phyloP scores from a whole-genome alignment of 1,140 invertebrate species.

The Drosophila pallidifrons region DNA sequence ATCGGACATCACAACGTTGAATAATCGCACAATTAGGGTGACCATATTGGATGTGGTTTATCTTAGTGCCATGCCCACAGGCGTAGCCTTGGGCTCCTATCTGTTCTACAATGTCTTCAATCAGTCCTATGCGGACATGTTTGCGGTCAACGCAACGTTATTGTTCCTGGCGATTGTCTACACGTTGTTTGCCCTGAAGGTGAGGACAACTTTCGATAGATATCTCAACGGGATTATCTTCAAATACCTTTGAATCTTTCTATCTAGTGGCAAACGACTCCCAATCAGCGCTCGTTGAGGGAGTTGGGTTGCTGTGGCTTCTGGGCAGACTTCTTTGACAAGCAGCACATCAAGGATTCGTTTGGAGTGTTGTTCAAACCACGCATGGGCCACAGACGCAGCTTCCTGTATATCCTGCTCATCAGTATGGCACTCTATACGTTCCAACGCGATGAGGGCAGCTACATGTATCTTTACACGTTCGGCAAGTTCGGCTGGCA shows the following conservation, averaged over 20 bases:
- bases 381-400: constrained; percentile 86
- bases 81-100: constrained; percentile 88
- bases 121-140: constrained; percentile 89
- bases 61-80: constrained; percentile 90
- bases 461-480: constrained; percentile 89
- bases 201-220: constrained; percentile 25
- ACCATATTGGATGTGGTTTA: constrained; percentile 91
- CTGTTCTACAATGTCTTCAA: constrained; percentile 87
- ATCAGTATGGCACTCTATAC: constrained; percentile 91
- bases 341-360: constrained; percentile 88
- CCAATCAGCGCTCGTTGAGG: constrained; percentile 86
- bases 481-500: constrained; percentile 89
- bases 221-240: neutral
- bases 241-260: constrained; percentile 59
- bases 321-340: constrained; percentile 90
- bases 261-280: constrained; percentile 87
- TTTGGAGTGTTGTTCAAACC: constrained; percentile 87
- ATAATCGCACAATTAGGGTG: constrained; percentile 89
- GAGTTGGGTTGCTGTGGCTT: constrained; percentile 87
- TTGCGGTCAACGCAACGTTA: constrained; percentile 88
- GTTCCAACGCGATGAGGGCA: constrained; percentile 91
- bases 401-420: constrained; percentile 88
- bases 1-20: constrained; percentile 88
- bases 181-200: constrained; percentile 85
- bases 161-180: constrained; percentile 88